These are phyloP conservation scores for Drosophila kikkawai DNA, from an alignment of 1,140 invertebrate species.

Conservation along the genomic window DNA sequence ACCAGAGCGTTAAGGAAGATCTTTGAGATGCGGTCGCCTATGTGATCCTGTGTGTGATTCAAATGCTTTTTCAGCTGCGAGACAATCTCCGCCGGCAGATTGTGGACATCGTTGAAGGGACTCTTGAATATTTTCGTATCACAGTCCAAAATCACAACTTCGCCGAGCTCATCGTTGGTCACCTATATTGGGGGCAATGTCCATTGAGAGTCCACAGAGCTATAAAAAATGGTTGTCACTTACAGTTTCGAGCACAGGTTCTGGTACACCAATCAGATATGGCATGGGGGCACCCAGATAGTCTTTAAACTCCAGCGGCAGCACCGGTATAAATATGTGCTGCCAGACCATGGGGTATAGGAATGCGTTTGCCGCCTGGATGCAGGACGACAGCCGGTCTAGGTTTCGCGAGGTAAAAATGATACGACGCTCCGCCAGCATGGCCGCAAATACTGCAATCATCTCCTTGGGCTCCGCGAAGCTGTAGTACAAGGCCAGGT, in stretches of 20 bases:
- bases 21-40: slow-evolving; percentile 95
- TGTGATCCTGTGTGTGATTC: slow-evolving; percentile 85
- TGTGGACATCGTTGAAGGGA: slow-evolving; percentile 95
- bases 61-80: slow-evolving; percentile 89
- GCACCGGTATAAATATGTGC: slow-evolving; percentile 97
- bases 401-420: slow-evolving; percentile 95
- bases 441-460: slow-evolving; percentile 97
- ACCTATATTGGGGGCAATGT: slow-evolving; percentile 88
- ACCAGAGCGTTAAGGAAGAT: slow-evolving; percentile 96
- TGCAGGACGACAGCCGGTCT: slow-evolving; percentile 95
- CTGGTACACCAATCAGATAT: slow-evolving; percentile 96
- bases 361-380: slow-evolving; percentile 96
- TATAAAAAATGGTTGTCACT: background rate
- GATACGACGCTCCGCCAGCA: slow-evolving; percentile 96
- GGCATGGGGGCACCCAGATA: slow-evolving; percentile 97
- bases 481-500: slow-evolving; percentile 98
- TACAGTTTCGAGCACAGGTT: slow-evolving; percentile 89
- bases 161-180: slow-evolving; percentile 91
- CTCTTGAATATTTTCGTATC: slow-evolving; percentile 94
- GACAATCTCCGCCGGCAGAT: slow-evolving; percentile 93
- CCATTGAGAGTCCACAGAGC: background rate
- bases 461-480: slow-evolving; percentile 96
- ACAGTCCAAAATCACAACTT: slow-evolving; percentile 96
- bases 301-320: slow-evolving; percentile 94
- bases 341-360: slow-evolving; percentile 99